Evolutionary conservation across 2,113 vertebrate genomes (phyloP).

Genomic region (Eclectus roratus): DNA sequence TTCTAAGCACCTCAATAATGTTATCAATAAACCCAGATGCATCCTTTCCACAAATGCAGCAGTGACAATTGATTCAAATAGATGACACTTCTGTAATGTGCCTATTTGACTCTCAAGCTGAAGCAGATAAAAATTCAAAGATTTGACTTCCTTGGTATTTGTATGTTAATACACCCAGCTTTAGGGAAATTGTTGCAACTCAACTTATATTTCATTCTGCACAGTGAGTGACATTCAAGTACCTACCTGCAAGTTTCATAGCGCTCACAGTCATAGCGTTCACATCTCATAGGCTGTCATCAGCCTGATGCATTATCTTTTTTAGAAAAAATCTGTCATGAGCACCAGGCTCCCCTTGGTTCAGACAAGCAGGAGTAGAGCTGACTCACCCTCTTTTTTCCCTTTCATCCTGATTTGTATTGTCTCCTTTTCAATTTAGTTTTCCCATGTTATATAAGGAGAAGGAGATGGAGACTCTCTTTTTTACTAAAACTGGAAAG

Average conservation of each 20-base stretch:
- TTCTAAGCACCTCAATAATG: slow-evolving; percentile 21
- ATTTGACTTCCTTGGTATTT: slow-evolving; percentile 28
- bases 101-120: background rate
- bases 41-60: background rate
- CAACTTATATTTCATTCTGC: background rate
- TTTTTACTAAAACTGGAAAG: background rate
- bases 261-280: background rate
- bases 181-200: slow-evolving; percentile 27
- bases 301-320: background rate
- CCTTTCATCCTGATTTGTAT: background rate
- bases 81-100: background rate
- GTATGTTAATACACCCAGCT: slow-evolving; percentile 35
- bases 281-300: background rate
- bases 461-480: background rate
- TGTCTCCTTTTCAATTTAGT: background rate
- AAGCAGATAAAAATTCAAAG: slow-evolving; percentile 52
- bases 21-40: slow-evolving; percentile 39
- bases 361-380: background rate
- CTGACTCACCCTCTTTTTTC: background rate
- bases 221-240: slow-evolving; percentile 22
- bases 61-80: slow-evolving; percentile 2
- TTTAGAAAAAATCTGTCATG: background rate
- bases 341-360: background rate
- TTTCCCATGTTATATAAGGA: background rate
- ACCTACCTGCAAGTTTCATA: slow-evolving; percentile 27